phyloP scores from a whole-genome alignment of 2,888 invertebrate species.

The Brachyptera putata region DNA sequence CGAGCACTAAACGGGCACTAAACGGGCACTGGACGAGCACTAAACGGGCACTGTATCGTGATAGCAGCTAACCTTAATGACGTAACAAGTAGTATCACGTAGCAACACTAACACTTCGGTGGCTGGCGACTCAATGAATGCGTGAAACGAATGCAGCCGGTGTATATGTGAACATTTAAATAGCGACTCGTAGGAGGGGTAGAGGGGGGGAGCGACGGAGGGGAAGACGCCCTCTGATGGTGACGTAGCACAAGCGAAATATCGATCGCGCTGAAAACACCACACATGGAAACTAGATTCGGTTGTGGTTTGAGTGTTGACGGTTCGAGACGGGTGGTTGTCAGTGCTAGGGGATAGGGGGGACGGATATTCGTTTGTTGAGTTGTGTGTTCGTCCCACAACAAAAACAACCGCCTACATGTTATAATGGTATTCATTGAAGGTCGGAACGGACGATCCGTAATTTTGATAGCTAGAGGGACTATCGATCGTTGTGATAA shows the following conservation, averaged over 20 bases:
- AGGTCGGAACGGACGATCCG: no score
- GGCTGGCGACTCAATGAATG: background rate
- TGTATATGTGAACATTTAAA: background rate
- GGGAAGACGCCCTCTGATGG: background rate
- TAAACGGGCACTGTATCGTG: no score
- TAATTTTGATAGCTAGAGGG: no score
- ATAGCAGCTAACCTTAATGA: no score
- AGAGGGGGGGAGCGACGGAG: background rate
- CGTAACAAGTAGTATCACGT: background rate
- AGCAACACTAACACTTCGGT: background rate
- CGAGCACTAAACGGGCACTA: background rate
- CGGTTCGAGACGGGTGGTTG: no score
- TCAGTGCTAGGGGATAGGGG: no score
- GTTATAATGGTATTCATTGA: no score
- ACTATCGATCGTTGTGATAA: no score
- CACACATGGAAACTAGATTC: conserved; percentile 6
- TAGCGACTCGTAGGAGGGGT: background rate
- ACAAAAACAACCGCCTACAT: no score
- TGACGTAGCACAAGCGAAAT: conserved; percentile 4
- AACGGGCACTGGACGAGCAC: background rate
- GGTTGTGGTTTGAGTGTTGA: no score
- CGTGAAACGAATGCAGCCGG: background rate
- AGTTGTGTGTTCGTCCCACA: no score
- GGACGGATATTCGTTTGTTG: no score
- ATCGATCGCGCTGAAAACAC: conserved; percentile 7